phyloP scores from a whole-genome alignment of 2,797 vertebrate genomes.

The Urosaurus nigricauda region DNA sequence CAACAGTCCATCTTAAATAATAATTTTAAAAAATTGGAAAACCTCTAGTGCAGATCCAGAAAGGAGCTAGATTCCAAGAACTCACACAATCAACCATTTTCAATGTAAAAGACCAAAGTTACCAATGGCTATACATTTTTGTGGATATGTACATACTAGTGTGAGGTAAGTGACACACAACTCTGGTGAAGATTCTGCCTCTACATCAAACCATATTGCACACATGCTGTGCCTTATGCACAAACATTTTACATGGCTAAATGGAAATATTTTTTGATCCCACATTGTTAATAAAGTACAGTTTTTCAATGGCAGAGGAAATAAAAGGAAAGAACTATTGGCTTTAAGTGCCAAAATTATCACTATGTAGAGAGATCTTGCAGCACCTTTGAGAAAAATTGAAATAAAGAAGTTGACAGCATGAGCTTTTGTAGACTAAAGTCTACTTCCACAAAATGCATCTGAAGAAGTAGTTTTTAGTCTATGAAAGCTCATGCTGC shows the following conservation, averaged over 20 bases:
- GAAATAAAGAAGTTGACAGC: no score
- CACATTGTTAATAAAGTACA: constrained; percentile 50
- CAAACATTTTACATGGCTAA: constrained; percentile 62
- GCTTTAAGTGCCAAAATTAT: constrained; percentile 53
- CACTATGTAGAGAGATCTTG: background rate
- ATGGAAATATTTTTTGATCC: constrained; percentile 58
- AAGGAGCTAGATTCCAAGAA: background rate
- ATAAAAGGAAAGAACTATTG: constrained; percentile 44
- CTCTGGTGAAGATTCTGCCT: constrained; percentile 39
- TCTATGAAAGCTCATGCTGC: no score
- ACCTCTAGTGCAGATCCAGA: no score
- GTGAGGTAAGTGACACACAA: constrained; percentile 58
- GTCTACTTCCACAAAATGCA: no score
- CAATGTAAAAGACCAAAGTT: constrained; percentile 65
- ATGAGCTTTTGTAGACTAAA: no score
- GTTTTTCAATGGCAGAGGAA: constrained; percentile 35
- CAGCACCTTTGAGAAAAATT: no score
- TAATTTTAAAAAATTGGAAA: no score
- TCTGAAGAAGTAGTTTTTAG: no score
- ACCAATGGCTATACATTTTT: constrained; percentile 49
- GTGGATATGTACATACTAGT: constrained; percentile 57
- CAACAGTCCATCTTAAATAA: no score
- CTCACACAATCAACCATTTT: constrained; percentile 48
- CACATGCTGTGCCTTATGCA: constrained; percentile 68
- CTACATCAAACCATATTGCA: constrained; percentile 41